Evolutionary conservation across 2,888 invertebrate species (phyloP), one percentile per base, ranked within the genome.

Genomic region (Atethmia centrago): DNA sequence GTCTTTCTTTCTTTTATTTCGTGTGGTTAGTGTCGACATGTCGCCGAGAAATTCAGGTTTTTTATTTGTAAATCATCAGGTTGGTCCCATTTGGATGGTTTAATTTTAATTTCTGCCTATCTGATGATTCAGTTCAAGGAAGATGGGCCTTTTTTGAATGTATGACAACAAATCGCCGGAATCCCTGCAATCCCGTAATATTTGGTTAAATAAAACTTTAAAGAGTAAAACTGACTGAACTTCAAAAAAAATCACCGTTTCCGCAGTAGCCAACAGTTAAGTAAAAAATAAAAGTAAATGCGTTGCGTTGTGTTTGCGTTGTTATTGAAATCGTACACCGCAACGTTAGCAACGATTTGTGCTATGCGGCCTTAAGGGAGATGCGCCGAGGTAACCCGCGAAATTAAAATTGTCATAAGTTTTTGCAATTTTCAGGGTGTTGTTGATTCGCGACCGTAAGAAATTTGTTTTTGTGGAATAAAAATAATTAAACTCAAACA

Each of bases 301-400:
- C 28, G 36, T 59, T n/a, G 25, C 3, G 49, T 40, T 80, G 3
- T 67, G 63, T 45, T 59, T n/a, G 25, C 3, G 49, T 40, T 80
- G 3, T 67, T 63, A 82, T 69, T 72, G 53, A 66, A 80, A 71
- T 78, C 49, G 69, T 72, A 69, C 53, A 67, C 63, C 66, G 66
- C 81, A 83, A 78, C 65, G 77, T 75, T 82, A 77, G 83, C 87
- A 89, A 84, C 86, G 74, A 87, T 90, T 87, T 85, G 79, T 74
- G 80, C 82, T 80, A 86, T 87, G 80, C 74, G 59, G 68, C 28
- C 79, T 85, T 85, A 89, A 87, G 86, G 36, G 36, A 7, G 36
- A 36, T 36, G 36, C 4, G 36, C 36, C 7, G 36, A 36, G 36
- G 36, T 36, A 36, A 7, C 36, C 31, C 36, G 4, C 36, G 36